A percentile compares a stretch with the other conserved stretches of the same genome.
Evolutionary conservation across 1,140 invertebrate genomes (phyloP).

Genomic region (Zaprionus ornatus): DNA sequence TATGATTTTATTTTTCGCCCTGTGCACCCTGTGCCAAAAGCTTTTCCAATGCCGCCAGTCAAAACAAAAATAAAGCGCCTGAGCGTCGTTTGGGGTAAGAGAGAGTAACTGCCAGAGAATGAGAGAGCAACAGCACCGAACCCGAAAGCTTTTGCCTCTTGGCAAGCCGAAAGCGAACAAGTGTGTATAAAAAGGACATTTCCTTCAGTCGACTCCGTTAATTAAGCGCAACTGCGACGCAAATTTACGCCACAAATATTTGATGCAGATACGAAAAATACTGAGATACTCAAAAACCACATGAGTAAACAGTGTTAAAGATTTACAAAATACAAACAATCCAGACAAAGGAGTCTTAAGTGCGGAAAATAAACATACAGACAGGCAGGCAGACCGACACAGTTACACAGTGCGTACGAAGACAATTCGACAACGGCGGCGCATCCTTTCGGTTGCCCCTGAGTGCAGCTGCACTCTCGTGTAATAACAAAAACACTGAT

Average conservation of each 20-base stretch:
- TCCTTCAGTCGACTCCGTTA: constrained; percentile 77
- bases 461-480: constrained; percentile 40
- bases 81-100: constrained; percentile 12
- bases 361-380: neutral
- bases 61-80: constrained; percentile 42
- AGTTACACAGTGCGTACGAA: constrained; percentile 1
- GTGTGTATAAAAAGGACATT: constrained; percentile 83
- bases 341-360: neutral
- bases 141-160: constrained; percentile 51
- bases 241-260: constrained; percentile 54
- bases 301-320: neutral
- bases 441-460: constrained; percentile 43
- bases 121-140: constrained; percentile 19
- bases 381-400: neutral
- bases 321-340: neutral
- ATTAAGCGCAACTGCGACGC: constrained; percentile 68
- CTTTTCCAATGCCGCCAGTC: constrained; percentile 44
- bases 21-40: constrained; percentile 26
- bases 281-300: constrained; percentile 28
- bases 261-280: constrained; percentile 9
- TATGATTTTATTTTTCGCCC: neutral
- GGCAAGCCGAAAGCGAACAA: constrained; percentile 76
- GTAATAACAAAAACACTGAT: constrained; percentile 48
- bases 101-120: neutral
- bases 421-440: constrained; percentile 21